Base-by-base conservation (phyloP, 2,888 invertebrate genomes). In the Tipula helvola region DNA sequence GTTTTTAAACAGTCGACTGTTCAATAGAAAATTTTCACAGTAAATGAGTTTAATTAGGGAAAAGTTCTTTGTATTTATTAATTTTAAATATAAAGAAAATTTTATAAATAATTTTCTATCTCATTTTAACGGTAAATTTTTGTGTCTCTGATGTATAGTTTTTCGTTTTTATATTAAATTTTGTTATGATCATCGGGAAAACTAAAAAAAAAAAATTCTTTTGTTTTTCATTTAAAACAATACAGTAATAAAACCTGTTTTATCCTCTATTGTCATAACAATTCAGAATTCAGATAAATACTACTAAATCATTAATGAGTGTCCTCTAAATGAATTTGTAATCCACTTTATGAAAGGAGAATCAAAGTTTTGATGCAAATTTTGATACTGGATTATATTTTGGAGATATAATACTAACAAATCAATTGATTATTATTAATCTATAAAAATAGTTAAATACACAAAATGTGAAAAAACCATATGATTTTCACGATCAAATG, bases 401-500 rank as follows among this genome's bases (percentile, higher is more conserved):
- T 71, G 71, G 28, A 28, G 28, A 28, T 28, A 28, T 28, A 71
- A 18, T 8, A 44, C 5, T 7, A 16, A 57, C 52, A 16, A 28
- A 71, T 71, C 18, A 28, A 71, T 71, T 71, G 71, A 71, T 71
- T 71, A 71, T 71, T 71, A 71, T 28, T 71, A 71, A 71, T 28
- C 28, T 71, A 71, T 71, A 71, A 28, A 71, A 71, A 71, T 71
- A 71, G 71, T 28, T 28, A 71, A 71, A 28, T 71, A 71, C 28
- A 71, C 71, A 71, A 28, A 52, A 52, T 52, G 28, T 71, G 28
- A 71, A 28, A 52, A 28, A 85, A 87, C 86, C 87, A 87, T 87
- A 87, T 87, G 87, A 86, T 86, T 87, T 83, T 85, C 52, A 83
- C 28, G 71, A 71, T 71, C 71, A 71, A 71, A 71, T 57, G 52